phyloP scores from a whole-genome alignment of 2,888 invertebrate genomes.

The Oxycera nigricornis region DNA sequence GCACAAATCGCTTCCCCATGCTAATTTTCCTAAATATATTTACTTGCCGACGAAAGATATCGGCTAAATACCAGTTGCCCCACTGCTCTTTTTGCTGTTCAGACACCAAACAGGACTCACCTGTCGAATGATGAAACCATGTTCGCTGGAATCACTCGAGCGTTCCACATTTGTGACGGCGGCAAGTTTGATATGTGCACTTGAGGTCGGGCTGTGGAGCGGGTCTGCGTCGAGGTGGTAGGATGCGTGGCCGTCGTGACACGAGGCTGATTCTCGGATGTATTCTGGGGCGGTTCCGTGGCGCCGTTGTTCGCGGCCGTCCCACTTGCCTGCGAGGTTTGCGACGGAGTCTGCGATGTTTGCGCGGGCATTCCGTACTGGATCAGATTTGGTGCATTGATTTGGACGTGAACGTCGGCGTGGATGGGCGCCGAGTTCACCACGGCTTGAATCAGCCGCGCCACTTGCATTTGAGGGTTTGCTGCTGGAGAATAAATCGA shows the following conservation, averaged over 20 bases:
- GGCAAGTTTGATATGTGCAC: constrained; percentile 70
- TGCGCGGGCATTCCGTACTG: constrained; percentile 60
- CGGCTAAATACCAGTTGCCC: no score
- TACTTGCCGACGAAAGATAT: no score
- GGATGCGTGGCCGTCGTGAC: constrained; percentile 73
- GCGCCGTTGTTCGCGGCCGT: constrained; percentile 32
- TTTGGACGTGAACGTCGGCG: constrained; percentile 59
- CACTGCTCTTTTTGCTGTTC: no score
- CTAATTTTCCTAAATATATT: no score
- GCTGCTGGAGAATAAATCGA: constrained; percentile 49
- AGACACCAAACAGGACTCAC: no score
- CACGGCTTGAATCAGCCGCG: constrained; percentile 59
- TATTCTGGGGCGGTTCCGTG: background rate
- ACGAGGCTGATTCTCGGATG: constrained; percentile 56
- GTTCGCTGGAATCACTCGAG: constrained; percentile 59
- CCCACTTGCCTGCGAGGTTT: constrained; percentile 55
- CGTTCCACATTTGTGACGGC: constrained; percentile 60
- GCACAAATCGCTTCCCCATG: no score
- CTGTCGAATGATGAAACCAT: constrained; percentile 59
- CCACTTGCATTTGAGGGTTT: constrained; percentile 58
- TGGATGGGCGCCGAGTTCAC: constrained; percentile 59
- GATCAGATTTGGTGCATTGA: constrained; percentile 58
- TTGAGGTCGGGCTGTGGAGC: constrained; percentile 73
- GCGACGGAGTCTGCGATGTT: constrained; percentile 68
- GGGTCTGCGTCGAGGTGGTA: constrained; percentile 74